Conservation (phyloP, 2,113 vertebrate genomes). For the Eudyptes chrysolophus region DNA sequence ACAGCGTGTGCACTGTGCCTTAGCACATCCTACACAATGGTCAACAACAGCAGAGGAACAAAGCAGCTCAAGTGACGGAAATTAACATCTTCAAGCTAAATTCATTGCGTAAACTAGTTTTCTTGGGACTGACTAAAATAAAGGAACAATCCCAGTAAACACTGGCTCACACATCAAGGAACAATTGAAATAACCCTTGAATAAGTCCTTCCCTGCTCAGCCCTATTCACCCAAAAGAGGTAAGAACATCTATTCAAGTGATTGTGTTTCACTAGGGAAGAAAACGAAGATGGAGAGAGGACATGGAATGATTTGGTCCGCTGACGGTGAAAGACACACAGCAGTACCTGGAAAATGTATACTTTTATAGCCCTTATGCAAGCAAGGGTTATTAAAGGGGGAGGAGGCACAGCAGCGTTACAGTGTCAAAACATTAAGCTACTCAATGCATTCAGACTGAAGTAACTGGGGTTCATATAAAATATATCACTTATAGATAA, state of each 20-base stretch:
- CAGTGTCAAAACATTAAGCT: neutral
- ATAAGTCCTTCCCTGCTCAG: neutral
- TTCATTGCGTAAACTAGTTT: fast-evolving
- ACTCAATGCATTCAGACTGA: neutral
- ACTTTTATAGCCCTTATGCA: neutral
- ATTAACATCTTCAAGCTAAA: neutral
- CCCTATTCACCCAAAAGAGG: neutral
- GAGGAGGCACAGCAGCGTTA: neutral
- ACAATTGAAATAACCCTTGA: neutral
- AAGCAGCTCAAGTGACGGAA: neutral
- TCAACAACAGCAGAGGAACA: neutral
- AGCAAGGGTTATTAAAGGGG: neutral
- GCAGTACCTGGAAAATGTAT: neutral
- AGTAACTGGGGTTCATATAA: neutral
- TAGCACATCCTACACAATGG: neutral
- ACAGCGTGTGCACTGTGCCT: neutral
- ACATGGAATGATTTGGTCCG: neutral
- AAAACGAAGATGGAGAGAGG: neutral
- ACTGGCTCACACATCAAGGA: neutral
- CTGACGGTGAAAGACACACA: neutral
- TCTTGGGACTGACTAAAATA: neutral
- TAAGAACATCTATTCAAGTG: neutral
- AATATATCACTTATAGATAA: neutral
- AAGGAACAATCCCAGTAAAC: neutral
- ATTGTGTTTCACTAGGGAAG: neutral